Conservation (phyloP, 2,113 vertebrate species). For the Scomber japonicus region DNA sequence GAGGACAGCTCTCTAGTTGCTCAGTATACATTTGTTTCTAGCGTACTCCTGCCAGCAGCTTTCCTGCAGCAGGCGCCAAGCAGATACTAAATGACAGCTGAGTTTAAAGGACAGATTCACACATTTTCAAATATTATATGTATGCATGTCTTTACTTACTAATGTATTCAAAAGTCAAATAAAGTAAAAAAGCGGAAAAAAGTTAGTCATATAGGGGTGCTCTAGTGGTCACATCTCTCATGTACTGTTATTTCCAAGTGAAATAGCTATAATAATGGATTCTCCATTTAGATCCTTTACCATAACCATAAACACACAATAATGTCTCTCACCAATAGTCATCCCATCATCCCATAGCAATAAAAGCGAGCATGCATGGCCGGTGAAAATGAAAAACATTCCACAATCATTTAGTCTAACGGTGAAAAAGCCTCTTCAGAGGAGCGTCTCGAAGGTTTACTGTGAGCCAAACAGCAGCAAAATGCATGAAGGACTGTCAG, state of each 20-base stretch:
- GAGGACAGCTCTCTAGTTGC: slow-evolving; percentile 24
- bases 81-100: neutral
- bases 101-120: neutral
- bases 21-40: neutral
- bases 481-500: neutral
- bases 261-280: neutral
- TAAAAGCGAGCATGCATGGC: slow-evolving; percentile 6
- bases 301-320: neutral
- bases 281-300: neutral
- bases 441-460: neutral
- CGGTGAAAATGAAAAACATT: slow-evolving; percentile 12
- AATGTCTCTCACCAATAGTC: neutral
- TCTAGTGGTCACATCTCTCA: neutral
- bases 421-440: slow-evolving; percentile 2
- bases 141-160: too few relatives aligned
- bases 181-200: too few relatives aligned
- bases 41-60: neutral
- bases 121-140: too few relatives aligned
- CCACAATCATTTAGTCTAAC: slow-evolving; percentile 1
- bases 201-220: too few relatives aligned
- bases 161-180: too few relatives aligned
- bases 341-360: neutral
- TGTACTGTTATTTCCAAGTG: neutral
- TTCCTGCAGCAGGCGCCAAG: neutral
- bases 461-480: neutral